These are phyloP conservation scores for Drosophila navojoa DNA, from an alignment of 1,140 invertebrate species.

Conservation along the genomic window DNA sequence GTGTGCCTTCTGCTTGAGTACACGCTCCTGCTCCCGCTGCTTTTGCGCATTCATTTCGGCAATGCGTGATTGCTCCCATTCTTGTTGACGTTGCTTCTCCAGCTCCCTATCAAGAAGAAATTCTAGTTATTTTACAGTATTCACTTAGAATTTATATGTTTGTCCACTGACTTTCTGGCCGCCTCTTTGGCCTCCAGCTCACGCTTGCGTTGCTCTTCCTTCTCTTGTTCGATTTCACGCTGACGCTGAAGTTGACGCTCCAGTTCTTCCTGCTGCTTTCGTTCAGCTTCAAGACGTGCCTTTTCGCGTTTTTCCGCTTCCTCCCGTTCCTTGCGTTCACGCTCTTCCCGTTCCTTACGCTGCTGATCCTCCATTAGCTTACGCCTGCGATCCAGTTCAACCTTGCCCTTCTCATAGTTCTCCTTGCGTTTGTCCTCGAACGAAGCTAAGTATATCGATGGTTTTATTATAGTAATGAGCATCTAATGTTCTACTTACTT, in stretches of 20 bases:
- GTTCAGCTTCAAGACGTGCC: constrained; percentile 86
- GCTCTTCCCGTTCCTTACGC: constrained; percentile 91
- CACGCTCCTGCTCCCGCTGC: constrained; percentile 94
- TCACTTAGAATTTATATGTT: background rate
- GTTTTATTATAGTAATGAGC: background rate
- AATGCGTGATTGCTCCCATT: constrained; percentile 97
- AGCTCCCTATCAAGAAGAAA: constrained; percentile 89
- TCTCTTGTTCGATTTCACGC: constrained; percentile 92
- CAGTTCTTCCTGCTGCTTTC: constrained; percentile 87
- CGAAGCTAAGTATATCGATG: constrained; percentile 86
- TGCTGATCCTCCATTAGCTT: constrained; percentile 89
- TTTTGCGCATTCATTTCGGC: constrained; percentile 93
- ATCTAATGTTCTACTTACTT: constrained; percentile 76
- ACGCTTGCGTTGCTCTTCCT: constrained; percentile 90
- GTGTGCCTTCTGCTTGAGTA: constrained; percentile 94
- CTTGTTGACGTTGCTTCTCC: constrained; percentile 96
- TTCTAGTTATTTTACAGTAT: background rate
- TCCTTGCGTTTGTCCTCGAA: constrained; percentile 99
- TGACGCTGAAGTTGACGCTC: constrained; percentile 85
- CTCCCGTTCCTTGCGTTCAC: constrained; percentile 95
- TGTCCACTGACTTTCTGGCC: constrained; percentile 86
- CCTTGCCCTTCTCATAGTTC: constrained; percentile 99
- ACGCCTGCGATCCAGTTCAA: constrained; percentile 96
- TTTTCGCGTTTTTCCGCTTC: constrained; percentile 94
- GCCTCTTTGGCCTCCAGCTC: constrained; percentile 92